Evolutionary conservation across 2,113 vertebrate species (phyloP).

Genomic region (Vulpes vulpes): DNA sequence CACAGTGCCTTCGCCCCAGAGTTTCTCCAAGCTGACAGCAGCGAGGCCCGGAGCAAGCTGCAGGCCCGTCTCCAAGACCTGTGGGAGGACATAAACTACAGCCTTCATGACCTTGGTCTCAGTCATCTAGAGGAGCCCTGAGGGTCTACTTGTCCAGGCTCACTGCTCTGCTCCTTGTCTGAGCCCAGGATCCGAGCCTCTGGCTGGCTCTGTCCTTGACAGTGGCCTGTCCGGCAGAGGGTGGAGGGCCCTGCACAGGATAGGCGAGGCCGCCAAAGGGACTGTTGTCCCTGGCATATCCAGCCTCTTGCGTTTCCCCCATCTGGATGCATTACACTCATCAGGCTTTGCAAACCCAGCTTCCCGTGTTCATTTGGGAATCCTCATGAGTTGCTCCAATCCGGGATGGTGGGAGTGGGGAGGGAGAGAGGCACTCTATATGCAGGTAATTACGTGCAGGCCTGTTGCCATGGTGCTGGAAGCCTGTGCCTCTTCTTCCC

Average conservation of each 20-base stretch:
- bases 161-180: neutral
- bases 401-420: neutral
- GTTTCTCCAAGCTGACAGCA: neutral
- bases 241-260: conserved; percentile 27
- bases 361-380: conserved; percentile 67
- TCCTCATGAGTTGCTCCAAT: neutral
- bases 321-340: conserved; percentile 67
- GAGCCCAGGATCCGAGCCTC: neutral
- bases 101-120: conserved; percentile 80
- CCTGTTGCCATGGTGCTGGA: neutral
- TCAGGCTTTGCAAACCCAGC: conserved; percentile 68
- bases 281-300: neutral
- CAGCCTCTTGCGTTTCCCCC: neutral
- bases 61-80: conserved; percentile 90
- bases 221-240: neutral
- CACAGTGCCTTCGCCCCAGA: neutral
- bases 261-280: neutral
- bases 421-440: neutral
- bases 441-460: neutral
- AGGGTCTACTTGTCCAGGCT: neutral
- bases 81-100: conserved; percentile 91
- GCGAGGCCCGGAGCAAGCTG: conserved; percentile 87
- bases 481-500: neutral
- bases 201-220: neutral
- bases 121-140: conserved; percentile 35